A percentile compares a stretch with the other conserved stretches of the same genome.
Conservation (phyloP, 2,888 invertebrate genomes). For the Barypeithes pellucidus region DNA sequence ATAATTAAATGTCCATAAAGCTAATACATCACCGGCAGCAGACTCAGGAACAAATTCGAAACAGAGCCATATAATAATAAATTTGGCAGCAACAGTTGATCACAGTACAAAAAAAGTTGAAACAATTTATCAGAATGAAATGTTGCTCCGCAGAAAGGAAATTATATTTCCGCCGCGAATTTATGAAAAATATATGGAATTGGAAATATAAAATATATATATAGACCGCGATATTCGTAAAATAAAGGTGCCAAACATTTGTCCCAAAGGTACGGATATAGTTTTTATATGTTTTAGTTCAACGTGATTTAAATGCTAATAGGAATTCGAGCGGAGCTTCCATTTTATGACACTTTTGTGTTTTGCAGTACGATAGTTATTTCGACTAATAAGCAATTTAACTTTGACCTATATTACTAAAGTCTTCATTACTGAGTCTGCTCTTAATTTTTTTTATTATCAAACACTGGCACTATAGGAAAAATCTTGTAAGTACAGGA, state of each 20-base stretch:
- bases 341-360: too few relatives aligned
- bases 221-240: neutral
- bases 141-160: constrained; percentile 40
- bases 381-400: too few relatives aligned
- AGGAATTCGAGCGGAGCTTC: neutral
- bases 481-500: too few relatives aligned
- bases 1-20: constrained; percentile 1
- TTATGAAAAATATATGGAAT: constrained; percentile 2
- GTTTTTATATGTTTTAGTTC: neutral
- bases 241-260: neutral
- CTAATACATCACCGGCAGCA: constrained; percentile 9
- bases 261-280: neutral
- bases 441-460: too few relatives aligned
- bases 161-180: constrained; percentile 34
- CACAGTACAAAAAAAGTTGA: constrained; percentile 36
- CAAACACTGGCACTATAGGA: too few relatives aligned
- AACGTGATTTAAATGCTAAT: neutral
- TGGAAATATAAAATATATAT: neutral
- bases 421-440: too few relatives aligned
- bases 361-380: too few relatives aligned
- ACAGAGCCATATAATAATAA: constrained; percentile 27
- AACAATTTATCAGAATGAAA: constrained; percentile 49
- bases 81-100: constrained; percentile 48
- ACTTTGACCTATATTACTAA: too few relatives aligned
- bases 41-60: constrained; percentile 24